Percentiles rank a stretch among this genome's conserved stretches.
These are phyloP conservation scores for Rhea pennata DNA, from an alignment of 2,113 vertebrate genomes.

Conservation along the genomic window DNA sequence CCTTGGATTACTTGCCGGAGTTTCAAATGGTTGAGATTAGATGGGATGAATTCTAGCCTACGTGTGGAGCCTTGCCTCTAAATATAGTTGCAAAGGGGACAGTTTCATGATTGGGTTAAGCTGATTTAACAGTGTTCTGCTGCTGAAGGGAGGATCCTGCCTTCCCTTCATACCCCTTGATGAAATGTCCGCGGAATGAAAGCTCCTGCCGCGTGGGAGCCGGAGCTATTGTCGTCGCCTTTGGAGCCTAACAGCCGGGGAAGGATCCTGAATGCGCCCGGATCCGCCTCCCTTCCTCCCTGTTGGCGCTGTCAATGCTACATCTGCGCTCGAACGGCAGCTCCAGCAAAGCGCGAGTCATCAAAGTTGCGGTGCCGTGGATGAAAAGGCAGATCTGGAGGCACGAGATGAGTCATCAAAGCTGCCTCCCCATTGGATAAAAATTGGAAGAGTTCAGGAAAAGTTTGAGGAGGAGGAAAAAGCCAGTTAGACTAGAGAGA, in stretches of 20 bases:
- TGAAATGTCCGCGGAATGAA: background rate
- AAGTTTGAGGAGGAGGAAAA: background rate
- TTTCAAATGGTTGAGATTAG: background rate
- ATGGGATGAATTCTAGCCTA: background rate
- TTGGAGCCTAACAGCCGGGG: background rate
- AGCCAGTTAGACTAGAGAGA: background rate
- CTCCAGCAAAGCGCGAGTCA: background rate
- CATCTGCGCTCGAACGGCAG: background rate
- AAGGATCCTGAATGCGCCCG: slow-evolving; percentile 18
- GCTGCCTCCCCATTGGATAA: background rate
- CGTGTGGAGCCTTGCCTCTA: background rate
- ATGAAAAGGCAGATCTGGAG: background rate
- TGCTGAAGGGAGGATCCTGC: background rate
- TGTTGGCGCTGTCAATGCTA: background rate
- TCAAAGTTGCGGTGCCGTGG: slow-evolving; percentile 11
- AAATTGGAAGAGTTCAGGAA: background rate
- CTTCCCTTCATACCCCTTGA: background rate
- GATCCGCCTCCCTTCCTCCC: slow-evolving; percentile 30
- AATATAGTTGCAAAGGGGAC: background rate
- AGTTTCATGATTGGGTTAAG: fast-evolving
- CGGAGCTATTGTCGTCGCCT: background rate
- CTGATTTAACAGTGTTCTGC: background rate
- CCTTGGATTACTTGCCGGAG: fast-evolving
- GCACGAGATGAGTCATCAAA: background rate
- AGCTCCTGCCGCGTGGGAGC: background rate